phyloP scores from a whole-genome alignment of 2,888 invertebrate genomes.

The Callimorpha dominula region DNA sequence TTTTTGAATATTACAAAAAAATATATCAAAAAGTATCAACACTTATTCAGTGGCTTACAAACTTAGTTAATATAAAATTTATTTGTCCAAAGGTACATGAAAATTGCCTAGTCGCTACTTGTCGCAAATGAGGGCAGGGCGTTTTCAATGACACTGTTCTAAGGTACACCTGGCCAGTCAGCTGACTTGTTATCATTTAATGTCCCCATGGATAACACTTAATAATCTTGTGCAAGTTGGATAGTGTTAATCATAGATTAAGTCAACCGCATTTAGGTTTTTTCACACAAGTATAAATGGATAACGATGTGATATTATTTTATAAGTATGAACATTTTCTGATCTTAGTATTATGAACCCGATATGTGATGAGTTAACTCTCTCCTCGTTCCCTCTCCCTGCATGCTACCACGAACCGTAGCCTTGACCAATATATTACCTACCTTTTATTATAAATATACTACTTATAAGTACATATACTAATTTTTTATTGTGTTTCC shows the following conservation, averaged over 20 bases:
- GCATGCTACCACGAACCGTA: no score
- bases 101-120: constrained; percentile 65
- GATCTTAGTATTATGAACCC: no score
- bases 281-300: constrained; percentile 5
- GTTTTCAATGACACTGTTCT: constrained; percentile 78
- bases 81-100: constrained; percentile 71
- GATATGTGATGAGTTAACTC: no score
- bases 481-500: no score
- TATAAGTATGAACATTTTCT: neutral
- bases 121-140: constrained; percentile 73
- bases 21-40: constrained; percentile 55
- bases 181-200: constrained; percentile 71
- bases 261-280: constrained; percentile 17
- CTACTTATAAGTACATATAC: no score
- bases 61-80: constrained; percentile 64
- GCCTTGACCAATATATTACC: no score
- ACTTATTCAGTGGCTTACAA: constrained; percentile 38
- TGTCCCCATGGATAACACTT: constrained; percentile 54
- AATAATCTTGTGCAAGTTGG: constrained; percentile 34
- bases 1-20: neutral
- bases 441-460: no score
- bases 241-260: constrained; percentile 30
- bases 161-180: constrained; percentile 58
- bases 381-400: no score
- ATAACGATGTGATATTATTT: no score